A percentile compares a stretch with the other conserved stretches of the same genome.
Conservation (phyloP, 2,888 invertebrate species). For the Coleophora flavipennella region DNA sequence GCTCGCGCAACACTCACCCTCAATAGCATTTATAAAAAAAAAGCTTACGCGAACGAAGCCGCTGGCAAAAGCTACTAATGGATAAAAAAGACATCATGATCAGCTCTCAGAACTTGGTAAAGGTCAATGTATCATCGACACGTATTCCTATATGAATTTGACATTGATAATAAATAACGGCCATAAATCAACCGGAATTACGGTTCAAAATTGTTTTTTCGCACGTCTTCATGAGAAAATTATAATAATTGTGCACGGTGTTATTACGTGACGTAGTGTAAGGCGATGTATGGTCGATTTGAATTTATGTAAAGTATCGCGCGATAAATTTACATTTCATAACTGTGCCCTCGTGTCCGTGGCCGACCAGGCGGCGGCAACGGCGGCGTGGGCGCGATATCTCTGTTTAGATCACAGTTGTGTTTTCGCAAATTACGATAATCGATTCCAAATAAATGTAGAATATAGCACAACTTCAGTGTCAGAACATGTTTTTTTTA, state of each 20-base stretch:
- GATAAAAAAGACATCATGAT: not conserved
- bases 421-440: no score
- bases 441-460: no score
- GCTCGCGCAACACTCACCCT: no score
- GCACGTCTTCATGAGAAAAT: slow-evolving; percentile 69
- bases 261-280: slow-evolving; percentile 66
- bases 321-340: slow-evolving; percentile 71
- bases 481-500: no score
- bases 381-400: slow-evolving; percentile 52
- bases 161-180: slow-evolving; percentile 34
- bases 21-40: no score
- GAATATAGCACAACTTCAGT: no score
- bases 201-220: slow-evolving; percentile 59
- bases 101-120: not conserved
- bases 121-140: slow-evolving; percentile 2
- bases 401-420: slow-evolving; percentile 63
- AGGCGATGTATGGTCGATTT: slow-evolving; percentile 60
- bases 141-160: slow-evolving; percentile 27
- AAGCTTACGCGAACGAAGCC: no score
- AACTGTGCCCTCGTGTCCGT: slow-evolving; percentile 43
- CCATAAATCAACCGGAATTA: slow-evolving; percentile 53
- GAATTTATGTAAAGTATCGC: slow-evolving; percentile 69
- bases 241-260: slow-evolving; percentile 65
- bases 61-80: no score
- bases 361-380: no score